Base-by-base conservation (phyloP, 2,888 invertebrate genomes). In the Dasysyrphus tricinctus region DNA sequence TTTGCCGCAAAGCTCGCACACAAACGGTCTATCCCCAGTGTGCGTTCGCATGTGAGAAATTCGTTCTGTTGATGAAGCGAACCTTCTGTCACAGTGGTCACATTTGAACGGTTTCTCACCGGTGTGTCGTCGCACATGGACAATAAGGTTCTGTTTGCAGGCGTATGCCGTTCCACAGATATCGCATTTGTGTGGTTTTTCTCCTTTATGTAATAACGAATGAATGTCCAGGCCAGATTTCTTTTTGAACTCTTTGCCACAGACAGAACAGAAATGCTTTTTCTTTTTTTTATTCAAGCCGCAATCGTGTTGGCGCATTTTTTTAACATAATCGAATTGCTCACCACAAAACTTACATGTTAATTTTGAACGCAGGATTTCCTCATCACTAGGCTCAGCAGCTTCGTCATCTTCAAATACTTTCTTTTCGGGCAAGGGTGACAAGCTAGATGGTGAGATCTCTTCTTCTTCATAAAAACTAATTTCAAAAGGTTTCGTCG, bases 1-100 rank as follows among this genome's bases (percentile, higher is more conserved):
- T 14, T 78, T 80, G 3, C 88, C 88, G 37, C 89, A 89, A n/a
- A 88, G 29, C 16, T 86, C 86, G 42, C 89, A 88, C 3, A 88
- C 74, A 70, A 74, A 88, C 0, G 87, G 87, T 4, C 88, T 78
- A 49, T 86, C 85, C 3, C 85, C 86, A 12, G 88, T 88, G 54
- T 88, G 88, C 3, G 77, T 74, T 8, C 88, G 80, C 47, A 61
- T 75, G 42, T 88, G 89, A 1, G 78, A 80, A 0, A 80, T 85
- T 14, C 51, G 75, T 29, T 88, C 88, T 0, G 86, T 86, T 1
- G 87, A 87, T 7, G 81, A 81, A n/a, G 84, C 84, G 24, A 89
- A 89, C 7, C 29, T 37, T 5, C 79, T 78, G 1, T 84, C 75
- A 32, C 89, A 89, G 32, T 69, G 70, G 5, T 75, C 44, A 72